A percentile compares a stretch with the other conserved stretches of the same genome.
Evolutionary conservation across 2,113 vertebrate genomes (phyloP).

Genomic region (Chaenocephalus aceratus): DNA sequence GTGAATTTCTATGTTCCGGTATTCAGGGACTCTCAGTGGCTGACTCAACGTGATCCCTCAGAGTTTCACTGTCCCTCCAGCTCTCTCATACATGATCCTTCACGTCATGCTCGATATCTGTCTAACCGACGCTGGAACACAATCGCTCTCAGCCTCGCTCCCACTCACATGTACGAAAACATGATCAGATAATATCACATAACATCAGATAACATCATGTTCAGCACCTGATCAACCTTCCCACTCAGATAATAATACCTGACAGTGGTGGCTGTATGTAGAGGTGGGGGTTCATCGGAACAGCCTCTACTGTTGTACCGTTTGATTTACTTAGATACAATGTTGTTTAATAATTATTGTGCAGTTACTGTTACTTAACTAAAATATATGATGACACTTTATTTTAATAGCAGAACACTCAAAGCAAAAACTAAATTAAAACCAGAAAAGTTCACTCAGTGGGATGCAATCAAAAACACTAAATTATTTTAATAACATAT

Average conservation of each 20-base stretch:
- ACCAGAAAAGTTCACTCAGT: neutral
- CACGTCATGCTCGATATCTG: slow-evolving; percentile 28
- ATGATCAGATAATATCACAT: slow-evolving; percentile 46
- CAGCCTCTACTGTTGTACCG: neutral
- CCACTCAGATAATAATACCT: slow-evolving; percentile 34
- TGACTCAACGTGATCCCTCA: neutral
- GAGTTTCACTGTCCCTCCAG: slow-evolving; percentile 1
- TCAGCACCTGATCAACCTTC: slow-evolving; percentile 27
- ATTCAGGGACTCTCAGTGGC: slow-evolving; percentile 1
- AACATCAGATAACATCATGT: slow-evolving; percentile 28
- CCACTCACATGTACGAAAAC: slow-evolving; percentile 29
- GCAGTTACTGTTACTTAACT: neutral
- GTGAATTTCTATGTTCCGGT: slow-evolving; percentile 20
- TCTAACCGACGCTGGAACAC: slow-evolving; percentile 17
- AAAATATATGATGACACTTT: no score
- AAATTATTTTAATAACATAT: no score
- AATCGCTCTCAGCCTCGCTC: slow-evolving; percentile 6
- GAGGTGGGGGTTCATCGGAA: neutral
- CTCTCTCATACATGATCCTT: slow-evolving; percentile 25
- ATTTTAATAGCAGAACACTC: neutral
- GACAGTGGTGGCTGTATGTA: neutral
- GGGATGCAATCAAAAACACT: no score
- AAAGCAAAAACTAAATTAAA: neutral
- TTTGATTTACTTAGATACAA: neutral
- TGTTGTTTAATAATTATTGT: neutral